Evolutionary conservation across 2,888 invertebrate genomes (phyloP).

Genomic region (Chrysolina americana): DNA sequence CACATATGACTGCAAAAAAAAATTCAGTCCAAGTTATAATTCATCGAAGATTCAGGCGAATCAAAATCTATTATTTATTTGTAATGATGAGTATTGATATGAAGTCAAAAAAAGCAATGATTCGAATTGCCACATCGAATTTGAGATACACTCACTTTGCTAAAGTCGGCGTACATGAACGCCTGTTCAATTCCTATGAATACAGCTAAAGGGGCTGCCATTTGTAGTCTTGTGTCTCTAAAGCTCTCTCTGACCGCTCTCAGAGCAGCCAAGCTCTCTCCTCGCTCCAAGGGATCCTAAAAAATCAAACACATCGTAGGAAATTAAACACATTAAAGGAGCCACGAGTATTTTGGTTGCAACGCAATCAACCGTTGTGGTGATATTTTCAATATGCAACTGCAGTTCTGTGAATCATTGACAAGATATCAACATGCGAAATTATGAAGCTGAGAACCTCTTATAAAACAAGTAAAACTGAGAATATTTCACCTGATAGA

Average conservation of each 20-base stretch:
- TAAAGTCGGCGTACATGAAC: constrained; percentile 87
- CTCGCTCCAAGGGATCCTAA: constrained; percentile 70
- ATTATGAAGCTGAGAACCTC: background rate
- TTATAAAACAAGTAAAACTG: constrained; percentile 6
- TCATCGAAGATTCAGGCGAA: no score
- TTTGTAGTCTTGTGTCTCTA: constrained; percentile 76
- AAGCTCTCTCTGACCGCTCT: constrained; percentile 72
- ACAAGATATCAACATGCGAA: no score
- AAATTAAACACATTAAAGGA: constrained; percentile 60
- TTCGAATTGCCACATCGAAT: background rate
- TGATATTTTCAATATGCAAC: no score
- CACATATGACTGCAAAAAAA: constrained; percentile 80
- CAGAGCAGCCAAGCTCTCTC: constrained; percentile 70
- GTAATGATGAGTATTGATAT: no score
- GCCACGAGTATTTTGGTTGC: background rate
- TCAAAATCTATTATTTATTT: no score
- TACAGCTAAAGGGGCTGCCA: constrained; percentile 83
- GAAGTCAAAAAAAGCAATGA: no score
- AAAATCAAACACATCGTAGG: no score
- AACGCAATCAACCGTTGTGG: no score
- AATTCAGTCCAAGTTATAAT: background rate
- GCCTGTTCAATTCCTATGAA: constrained; percentile 90
- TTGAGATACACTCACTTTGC: constrained; percentile 73
- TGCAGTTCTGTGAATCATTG: no score
- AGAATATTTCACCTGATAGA: constrained; percentile 66